Evolutionary conservation across 2,113 vertebrate species (phyloP).

Genomic region (Campylomormyrus tamandua): DNA sequence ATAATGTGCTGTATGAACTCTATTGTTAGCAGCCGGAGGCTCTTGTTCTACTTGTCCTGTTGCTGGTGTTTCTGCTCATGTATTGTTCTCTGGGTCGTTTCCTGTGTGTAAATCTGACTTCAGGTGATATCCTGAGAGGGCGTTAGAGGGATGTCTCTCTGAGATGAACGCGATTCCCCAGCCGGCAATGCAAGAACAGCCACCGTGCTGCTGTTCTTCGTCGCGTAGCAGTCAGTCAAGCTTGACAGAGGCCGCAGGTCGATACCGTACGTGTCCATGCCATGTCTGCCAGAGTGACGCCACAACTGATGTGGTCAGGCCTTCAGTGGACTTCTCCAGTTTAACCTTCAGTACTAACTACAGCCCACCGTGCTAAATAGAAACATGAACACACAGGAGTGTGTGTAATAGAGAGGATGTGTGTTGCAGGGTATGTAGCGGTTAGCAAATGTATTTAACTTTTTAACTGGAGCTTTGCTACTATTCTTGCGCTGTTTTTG

Average conservation of each 20-base stretch:
- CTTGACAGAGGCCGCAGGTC: neutral
- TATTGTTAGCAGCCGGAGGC: neutral
- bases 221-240: neutral
- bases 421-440: neutral
- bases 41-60: neutral
- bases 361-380: neutral
- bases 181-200: neutral
- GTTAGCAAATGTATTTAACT: neutral
- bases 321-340: neutral
- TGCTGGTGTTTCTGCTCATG: neutral
- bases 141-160: neutral
- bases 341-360: neutral
- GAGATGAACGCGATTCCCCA: neutral
- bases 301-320: neutral
- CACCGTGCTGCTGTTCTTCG: neutral
- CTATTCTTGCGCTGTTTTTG: neutral
- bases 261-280: conserved; percentile 13
- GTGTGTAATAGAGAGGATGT: neutral
- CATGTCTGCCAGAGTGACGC: neutral
- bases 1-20: neutral
- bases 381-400: neutral
- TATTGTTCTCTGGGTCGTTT: neutral
- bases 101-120: neutral
- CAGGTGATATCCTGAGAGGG: neutral
- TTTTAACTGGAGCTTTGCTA: neutral